These are phyloP conservation scores for Spinus pinus DNA, from an alignment of 2,797 vertebrate species.

Conservation along the genomic window DNA sequence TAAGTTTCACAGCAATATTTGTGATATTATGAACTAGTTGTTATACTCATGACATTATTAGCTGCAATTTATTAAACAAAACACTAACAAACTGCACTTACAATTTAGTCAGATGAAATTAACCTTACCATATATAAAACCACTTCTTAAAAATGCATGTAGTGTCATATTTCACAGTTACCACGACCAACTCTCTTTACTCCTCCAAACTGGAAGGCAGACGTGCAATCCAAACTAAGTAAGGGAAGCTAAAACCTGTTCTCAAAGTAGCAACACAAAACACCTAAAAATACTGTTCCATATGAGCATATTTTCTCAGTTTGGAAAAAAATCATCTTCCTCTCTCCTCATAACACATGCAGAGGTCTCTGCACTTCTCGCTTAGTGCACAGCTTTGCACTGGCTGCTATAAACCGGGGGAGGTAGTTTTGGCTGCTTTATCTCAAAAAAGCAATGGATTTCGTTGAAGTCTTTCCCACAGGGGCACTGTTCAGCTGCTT, in stretches of 20 bases:
- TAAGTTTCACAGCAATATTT: background rate
- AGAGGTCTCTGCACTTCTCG: background rate
- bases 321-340: background rate
- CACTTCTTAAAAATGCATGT: background rate
- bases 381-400: background rate
- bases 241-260: conserved; percentile 16
- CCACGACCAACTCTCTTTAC: background rate
- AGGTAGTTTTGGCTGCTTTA: background rate
- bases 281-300: conserved; percentile 48
- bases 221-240: conserved; percentile 9
- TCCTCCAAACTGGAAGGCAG: background rate
- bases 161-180: conserved; percentile 5
- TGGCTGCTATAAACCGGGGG: background rate
- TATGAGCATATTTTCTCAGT: conserved; percentile 39
- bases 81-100: background rate
- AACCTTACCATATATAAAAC: background rate
- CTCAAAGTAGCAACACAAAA: conserved; percentile 29
- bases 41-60: background rate
- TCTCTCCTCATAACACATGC: background rate
- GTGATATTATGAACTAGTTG: background rate
- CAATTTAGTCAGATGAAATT: background rate
- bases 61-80: background rate
- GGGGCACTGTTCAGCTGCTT: fast-evolving
- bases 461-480: background rate
- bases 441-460: background rate